phyloP scores from a whole-genome alignment of 2,888 invertebrate species.

The Lumbricus terrestris region DNA sequence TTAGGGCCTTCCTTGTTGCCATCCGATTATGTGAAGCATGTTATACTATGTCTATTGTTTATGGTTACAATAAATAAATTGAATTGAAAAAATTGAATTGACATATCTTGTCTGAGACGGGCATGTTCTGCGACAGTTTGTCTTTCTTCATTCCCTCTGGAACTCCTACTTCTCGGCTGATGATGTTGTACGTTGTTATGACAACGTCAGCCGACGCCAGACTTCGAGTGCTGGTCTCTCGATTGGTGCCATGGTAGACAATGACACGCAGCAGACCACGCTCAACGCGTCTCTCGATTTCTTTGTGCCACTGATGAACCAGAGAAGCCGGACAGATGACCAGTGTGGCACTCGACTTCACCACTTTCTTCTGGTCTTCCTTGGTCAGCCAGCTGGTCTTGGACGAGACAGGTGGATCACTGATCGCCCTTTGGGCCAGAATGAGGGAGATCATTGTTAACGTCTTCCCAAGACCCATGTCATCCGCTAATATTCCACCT shows the following conservation, averaged over 20 bases:
- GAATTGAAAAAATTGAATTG: too few relatives aligned
- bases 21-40: too few relatives aligned
- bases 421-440: slow-evolving; percentile 47
- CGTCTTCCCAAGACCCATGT: slow-evolving; percentile 64
- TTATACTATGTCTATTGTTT: too few relatives aligned
- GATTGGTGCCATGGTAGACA: slow-evolving; percentile 78
- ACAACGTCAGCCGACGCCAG: slow-evolving; percentile 78
- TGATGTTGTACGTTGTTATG: slow-evolving; percentile 82
- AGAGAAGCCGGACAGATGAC: slow-evolving; percentile 90
- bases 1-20: too few relatives aligned
- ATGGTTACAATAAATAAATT: too few relatives aligned
- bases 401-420: neutral
- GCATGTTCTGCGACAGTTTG: slow-evolving; percentile 37
- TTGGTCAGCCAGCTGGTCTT: slow-evolving; percentile 21
- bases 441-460: slow-evolving; percentile 62
- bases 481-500: slow-evolving; percentile 76
- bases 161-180: slow-evolving; percentile 53
- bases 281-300: slow-evolving; percentile 68
- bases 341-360: slow-evolving; percentile 62
- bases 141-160: slow-evolving; percentile 43
- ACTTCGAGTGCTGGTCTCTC: slow-evolving; percentile 63
- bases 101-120: slow-evolving; percentile 32
- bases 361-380: slow-evolving; percentile 21
- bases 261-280: slow-evolving; percentile 68
- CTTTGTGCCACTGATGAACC: slow-evolving; percentile 83